phyloP scores from a whole-genome alignment of 2,888 invertebrate genomes.

The Nycteola revayana region DNA sequence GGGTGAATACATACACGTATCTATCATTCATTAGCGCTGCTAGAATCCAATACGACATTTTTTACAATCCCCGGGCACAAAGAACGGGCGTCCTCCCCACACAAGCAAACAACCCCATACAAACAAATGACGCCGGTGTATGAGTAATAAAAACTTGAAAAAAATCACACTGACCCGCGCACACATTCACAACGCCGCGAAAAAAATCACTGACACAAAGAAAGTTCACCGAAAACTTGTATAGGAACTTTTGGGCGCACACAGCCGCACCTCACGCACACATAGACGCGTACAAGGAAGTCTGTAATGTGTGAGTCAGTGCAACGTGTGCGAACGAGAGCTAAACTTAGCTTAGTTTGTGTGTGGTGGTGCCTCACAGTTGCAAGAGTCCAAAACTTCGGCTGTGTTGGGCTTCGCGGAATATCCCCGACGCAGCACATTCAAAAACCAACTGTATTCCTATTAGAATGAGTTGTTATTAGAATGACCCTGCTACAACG shows the following conservation, averaged over 20 bases:
- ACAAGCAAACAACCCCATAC: conserved; percentile 51
- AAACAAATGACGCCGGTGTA: conserved; percentile 37
- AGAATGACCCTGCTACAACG: conserved; percentile 6
- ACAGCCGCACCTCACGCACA: conserved; percentile 41
- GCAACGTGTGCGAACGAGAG: conserved; percentile 58
- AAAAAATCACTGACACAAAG: conserved; percentile 82
- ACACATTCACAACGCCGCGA: conserved; percentile 61
- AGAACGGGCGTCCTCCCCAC: conserved; percentile 71
- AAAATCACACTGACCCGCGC: conserved; percentile 77
- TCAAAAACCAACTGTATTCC: conserved; percentile 10
- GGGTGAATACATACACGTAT: conserved; percentile 59
- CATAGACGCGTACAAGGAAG: conserved; percentile 48
- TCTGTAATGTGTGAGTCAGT: conserved; percentile 57
- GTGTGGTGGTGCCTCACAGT: conserved; percentile 64
- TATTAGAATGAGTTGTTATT: conserved; percentile 14
- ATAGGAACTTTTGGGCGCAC: conserved; percentile 74
- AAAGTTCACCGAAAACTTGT: conserved; percentile 79
- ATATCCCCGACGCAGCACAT: conserved; percentile 21
- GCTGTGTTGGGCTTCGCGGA: conserved; percentile 34
- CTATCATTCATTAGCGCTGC: conserved; percentile 81
- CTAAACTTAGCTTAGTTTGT: conserved; percentile 70
- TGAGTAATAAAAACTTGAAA: conserved; percentile 75
- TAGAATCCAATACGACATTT: conserved; percentile 82
- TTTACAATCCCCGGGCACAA: conserved; percentile 79
- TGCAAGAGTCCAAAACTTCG: conserved; percentile 73